A percentile compares a stretch with the other conserved stretches of the same genome.
Conservation (phyloP, 2,113 vertebrate genomes). For the Excalfactoria chinensis region DNA sequence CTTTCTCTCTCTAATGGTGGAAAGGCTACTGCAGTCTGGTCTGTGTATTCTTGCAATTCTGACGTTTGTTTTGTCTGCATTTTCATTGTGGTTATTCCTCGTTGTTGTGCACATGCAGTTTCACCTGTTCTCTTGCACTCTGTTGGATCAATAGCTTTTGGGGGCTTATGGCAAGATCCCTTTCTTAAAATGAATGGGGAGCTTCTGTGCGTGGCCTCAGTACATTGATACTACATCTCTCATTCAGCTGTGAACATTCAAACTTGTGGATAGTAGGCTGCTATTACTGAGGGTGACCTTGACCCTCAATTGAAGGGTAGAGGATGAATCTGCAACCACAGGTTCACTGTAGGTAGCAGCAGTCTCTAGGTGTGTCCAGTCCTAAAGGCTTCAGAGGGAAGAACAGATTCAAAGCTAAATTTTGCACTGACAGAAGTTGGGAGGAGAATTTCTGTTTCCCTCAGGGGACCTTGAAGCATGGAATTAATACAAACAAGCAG, state of each 20-base stretch:
- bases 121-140: accelerated
- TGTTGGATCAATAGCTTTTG: background rate
- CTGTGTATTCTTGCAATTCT: background rate
- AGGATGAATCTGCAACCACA: background rate
- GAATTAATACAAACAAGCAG: background rate
- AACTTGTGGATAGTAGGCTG: background rate
- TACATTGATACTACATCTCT: background rate
- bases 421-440: background rate
- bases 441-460: background rate
- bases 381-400: background rate
- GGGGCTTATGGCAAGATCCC: background rate
- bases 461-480: background rate
- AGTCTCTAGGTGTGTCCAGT: background rate
- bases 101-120: background rate
- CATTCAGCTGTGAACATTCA: background rate
- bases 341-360: background rate
- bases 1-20: background rate
- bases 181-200: background rate
- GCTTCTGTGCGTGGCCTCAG: background rate
- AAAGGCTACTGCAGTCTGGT: background rate
- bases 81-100: background rate
- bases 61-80: background rate
- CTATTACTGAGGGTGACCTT: background rate
- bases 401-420: background rate
- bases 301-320: background rate